Base-by-base conservation (phyloP, 2,113 vertebrate species). In the Astur gentilis region DNA sequence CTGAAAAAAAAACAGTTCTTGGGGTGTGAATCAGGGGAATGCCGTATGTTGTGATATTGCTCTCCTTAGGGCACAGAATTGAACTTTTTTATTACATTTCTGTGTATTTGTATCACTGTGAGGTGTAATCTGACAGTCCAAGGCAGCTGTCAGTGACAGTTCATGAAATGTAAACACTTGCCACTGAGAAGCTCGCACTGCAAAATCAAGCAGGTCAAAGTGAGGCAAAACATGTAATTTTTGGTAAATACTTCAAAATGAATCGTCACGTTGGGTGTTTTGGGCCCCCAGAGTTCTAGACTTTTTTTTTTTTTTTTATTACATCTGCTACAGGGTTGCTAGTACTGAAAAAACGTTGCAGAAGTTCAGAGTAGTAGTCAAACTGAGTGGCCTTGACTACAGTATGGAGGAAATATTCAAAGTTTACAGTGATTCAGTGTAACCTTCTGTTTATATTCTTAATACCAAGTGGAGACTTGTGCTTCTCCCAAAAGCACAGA, bases 81-180 rank as follows among this genome's bases (percentile, higher is more conserved):
- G 27, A 65, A 34, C 23, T 34, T 7, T 52, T 89, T 23, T 44
- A 17, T 47, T 89, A 31, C 5, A 19, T 70, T 96, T 95, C 13
- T 62, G 8, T 45, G 29, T n/a, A 16, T 87, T 71, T 76, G 47
- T 75, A 6, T 44, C 18, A 8, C 40, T 78, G 9, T 58, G 36
- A 89, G 93, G 38, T 44, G 36, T 44, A 47, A 25, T 57, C n/a
- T 3, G 16, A 81, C 73, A 70, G 87, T 82, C 61, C 25, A 54
- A 71, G 58, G 60, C 57, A 94, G 52, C 76, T 95, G 66, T 90
- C 40, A 71, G 36, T 94, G 89, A 78, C 73, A 76, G 61, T 67
- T 83, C 34, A 4, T 2, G 4, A 55, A 32, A 72, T 61, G 42
- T 92, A 95, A 95, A 95, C 88, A 86, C 15, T 88, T 77, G 58